phyloP scores from a whole-genome alignment of 92 coral and sea anemone genomes.

The Palythoa grandis region DNA sequence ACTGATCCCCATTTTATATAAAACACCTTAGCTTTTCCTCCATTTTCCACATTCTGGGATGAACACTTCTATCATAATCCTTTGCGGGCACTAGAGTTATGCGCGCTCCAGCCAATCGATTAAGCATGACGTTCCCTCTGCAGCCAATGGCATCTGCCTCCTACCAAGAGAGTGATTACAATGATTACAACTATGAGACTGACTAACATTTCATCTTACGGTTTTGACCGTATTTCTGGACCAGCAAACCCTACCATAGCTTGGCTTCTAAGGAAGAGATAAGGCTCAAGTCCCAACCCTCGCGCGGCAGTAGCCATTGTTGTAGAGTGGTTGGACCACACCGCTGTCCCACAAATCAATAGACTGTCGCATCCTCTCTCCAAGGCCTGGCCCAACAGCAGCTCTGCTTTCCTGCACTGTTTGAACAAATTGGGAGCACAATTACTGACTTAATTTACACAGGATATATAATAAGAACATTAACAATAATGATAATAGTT shows the following conservation, averaged over 20 bases:
- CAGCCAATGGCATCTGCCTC: conserved; percentile 27
- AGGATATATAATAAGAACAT: no score
- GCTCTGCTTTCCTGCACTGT: conserved; percentile 41
- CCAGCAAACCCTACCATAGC: conserved; percentile 6
- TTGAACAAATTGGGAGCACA: not conserved
- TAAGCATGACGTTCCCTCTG: conserved; percentile 35
- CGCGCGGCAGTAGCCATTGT: conserved; percentile 45
- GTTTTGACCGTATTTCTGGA: not conserved
- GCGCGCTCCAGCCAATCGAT: conserved; percentile 44
- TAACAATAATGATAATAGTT: no score
- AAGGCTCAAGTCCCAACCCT: conserved; percentile 30
- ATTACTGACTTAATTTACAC: not conserved
- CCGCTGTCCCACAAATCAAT: conserved; percentile 30
- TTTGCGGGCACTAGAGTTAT: conserved; percentile 35
- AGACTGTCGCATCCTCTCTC: conserved; percentile 35
- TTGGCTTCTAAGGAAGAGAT: conserved; percentile 39
- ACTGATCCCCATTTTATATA: no score
- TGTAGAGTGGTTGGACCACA: conserved; percentile 36
- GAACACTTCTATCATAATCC: conserved; percentile 30
- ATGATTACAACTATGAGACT: not conserved
- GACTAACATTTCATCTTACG: not conserved
- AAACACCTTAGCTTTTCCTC: conserved; percentile 40
- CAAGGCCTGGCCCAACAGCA: conserved; percentile 37
- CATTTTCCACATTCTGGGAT: conserved; percentile 55
- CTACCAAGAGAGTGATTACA: not conserved